Conservation (phyloP, 1,140 invertebrate genomes). For the Spodoptera litura region DNA sequence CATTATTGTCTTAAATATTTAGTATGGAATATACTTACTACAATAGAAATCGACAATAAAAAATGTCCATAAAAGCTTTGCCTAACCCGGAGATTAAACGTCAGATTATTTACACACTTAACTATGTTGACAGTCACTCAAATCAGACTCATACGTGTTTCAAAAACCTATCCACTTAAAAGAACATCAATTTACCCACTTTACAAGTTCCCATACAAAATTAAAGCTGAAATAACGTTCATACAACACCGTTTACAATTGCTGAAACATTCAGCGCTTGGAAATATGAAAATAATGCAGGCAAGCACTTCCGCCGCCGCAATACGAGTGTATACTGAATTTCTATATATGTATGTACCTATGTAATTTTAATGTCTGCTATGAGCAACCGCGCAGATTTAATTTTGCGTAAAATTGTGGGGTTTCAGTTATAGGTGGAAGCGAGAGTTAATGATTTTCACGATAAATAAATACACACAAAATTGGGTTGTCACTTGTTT, state of each 20-base stretch:
- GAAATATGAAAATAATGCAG: constrained; percentile 45
- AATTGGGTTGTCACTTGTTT: too few species aligned
- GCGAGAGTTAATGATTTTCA: not conserved
- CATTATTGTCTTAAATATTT: too few species aligned
- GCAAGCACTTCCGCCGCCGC: constrained; percentile 34
- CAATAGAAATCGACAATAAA: too few species aligned
- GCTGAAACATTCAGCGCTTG: constrained; percentile 40
- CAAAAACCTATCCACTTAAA: not conserved
- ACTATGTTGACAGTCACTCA: too few species aligned
- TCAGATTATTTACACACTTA: too few species aligned
- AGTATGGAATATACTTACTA: too few species aligned
- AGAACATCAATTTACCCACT: not conserved
- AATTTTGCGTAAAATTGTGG: constrained; percentile 60
- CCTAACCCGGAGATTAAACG: too few species aligned
- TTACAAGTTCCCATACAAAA: constrained; percentile 7
- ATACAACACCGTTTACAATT: constrained; percentile 23
- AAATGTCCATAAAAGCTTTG: too few species aligned
- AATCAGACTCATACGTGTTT: too few species aligned
- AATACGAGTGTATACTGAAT: constrained; percentile 50
- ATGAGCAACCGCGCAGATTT: constrained; percentile 56
- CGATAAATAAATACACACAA: too few species aligned
- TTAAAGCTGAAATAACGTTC: constrained; percentile 13
- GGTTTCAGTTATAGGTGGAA: constrained; percentile 34
- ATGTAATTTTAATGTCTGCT: constrained; percentile 62
- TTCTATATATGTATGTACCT: constrained; percentile 51